Evolutionary conservation across 1,140 invertebrate genomes (phyloP), one percentile per base, ranked within the genome.

Genomic region (Rhynchophorus ferrugineus): DNA sequence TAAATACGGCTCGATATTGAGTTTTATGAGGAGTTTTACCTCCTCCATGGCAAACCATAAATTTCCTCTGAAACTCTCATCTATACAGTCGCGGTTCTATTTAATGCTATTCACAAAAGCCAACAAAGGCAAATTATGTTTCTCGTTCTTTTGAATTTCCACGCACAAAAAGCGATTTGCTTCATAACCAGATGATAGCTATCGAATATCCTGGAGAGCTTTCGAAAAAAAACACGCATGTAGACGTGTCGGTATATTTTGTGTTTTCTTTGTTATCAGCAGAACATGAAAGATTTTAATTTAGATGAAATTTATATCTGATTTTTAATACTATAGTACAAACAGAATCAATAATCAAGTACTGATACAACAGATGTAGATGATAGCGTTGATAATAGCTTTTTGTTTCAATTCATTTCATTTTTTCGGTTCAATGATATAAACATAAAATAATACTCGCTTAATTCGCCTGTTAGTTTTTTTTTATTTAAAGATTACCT

Each of bases 41-140:
- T 14, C 37, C 18, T 38, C 5, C 24, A 29, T 13, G 7, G 17
- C 37, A 5, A 38, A 3, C 37, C 13, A 38, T 38, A 38, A 38
- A 38, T 19, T 38, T 13, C 7, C 5, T 13, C n/a, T 6, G 17
- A 38, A 38, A 38, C 7, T 38, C 18, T 38, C 37, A 38, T 38
- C 18, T 13, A 19, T 6, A 19, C n/a, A 7, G 7, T 6, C 5
- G 13, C n/a, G 37, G 37, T 38, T 19, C 13, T 38, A 38, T 38
- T 38, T 38, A 38, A 19, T 13, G 13, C 37, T 19, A 19, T 38
- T 38, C 37, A 38, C 13, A 38, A 38, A 38, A 38, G 37, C 13
- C 37, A 13, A 38, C 13, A 13, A 13, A 5, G 5, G 13, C 3
- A 13, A 38, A 38, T 38, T 38, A 38, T 38, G 13, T 19, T 3